Base-by-base conservation (phyloP, 2,797 vertebrate genomes). In the Enteromius viviparus region DNA sequence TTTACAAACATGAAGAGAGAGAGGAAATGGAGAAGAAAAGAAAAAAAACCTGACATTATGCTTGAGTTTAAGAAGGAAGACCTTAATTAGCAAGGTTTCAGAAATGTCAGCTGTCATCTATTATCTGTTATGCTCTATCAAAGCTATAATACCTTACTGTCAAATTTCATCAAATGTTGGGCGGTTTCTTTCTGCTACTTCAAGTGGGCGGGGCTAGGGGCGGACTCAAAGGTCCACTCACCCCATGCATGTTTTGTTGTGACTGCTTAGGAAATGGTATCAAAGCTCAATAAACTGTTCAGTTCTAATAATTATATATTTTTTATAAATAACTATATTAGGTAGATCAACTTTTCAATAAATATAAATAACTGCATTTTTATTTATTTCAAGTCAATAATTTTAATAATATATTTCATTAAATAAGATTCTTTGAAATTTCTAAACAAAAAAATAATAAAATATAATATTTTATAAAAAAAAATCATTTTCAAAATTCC, bases 91-190 rank as follows among this genome's bases (percentile, higher is more conserved):
- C 70, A 62, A 70, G 80, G 70, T 84, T 87, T 87, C 65, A 78
- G 58, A 89, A 87, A 86, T 86, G 81, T 87, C 83, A 95, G 94
- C 94, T 95, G 93, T 95, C 66, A 91, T 94, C 93, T 95, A 95
- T 96, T 95, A 96, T 93, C 93, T 94, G 94, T 94, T 96, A 94
- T 94, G 93, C 93, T 95, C 93, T 94, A 95, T 96, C 95, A 96
- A 95, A 95, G 93, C 94, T 93, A 94, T 95, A 95, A 95, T 94
- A 93, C 93, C 91, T 91, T 93, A 11, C 94, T 95, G 94, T 95
- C 94, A 96, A 93, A 95, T 94, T 95, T 95, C 94, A 96, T 96
- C 94, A 94, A 93, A 94, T 94, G 95, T 95, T 93, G 93, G 93
- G 94, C 93, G 93, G 94, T 94, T 94, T 94, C 94, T 78, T 88